Evolutionary conservation across 2,888 invertebrate species (phyloP).

Genomic region (Orthonevra nobilis): DNA sequence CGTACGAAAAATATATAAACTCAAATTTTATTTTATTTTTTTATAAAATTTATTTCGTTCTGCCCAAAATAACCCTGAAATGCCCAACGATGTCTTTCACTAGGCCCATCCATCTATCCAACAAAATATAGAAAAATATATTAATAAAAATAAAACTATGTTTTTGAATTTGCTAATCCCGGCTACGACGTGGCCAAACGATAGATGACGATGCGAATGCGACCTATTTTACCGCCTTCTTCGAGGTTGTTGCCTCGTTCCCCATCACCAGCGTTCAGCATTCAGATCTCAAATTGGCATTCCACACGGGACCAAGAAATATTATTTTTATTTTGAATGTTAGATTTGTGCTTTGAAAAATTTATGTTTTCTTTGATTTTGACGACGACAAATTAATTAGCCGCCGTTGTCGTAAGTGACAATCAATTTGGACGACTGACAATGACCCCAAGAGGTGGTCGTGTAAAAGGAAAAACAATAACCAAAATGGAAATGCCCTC

Average conservation of each 20-base stretch:
- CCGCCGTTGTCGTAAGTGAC: constrained; percentile 28
- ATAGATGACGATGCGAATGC: neutral
- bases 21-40: no score
- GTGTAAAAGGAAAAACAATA: neutral
- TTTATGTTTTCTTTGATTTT: constrained; percentile 32
- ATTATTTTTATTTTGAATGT: constrained; percentile 17
- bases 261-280: neutral
- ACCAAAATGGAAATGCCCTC: constrained; percentile 1
- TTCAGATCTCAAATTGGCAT: constrained; percentile 14
- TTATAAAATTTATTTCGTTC: constrained; percentile 44
- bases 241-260: no score
- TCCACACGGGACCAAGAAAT: constrained; percentile 59
- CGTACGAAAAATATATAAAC: constrained; percentile 34
- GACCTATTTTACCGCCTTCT: constrained; percentile 10
- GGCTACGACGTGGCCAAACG: constrained; percentile 38
- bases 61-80: constrained; percentile 9
- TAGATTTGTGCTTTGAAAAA: constrained; percentile 11
- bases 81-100: constrained; percentile 3
- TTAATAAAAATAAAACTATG: neutral
- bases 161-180: constrained; percentile 40
- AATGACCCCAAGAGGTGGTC: neutral
- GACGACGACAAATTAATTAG: constrained; percentile 66
- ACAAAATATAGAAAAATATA: neutral
- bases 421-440: constrained; percentile 39
- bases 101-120: constrained; percentile 21